phyloP scores from a whole-genome alignment of 2,888 invertebrate species.

The Cataglyphis livida region DNA sequence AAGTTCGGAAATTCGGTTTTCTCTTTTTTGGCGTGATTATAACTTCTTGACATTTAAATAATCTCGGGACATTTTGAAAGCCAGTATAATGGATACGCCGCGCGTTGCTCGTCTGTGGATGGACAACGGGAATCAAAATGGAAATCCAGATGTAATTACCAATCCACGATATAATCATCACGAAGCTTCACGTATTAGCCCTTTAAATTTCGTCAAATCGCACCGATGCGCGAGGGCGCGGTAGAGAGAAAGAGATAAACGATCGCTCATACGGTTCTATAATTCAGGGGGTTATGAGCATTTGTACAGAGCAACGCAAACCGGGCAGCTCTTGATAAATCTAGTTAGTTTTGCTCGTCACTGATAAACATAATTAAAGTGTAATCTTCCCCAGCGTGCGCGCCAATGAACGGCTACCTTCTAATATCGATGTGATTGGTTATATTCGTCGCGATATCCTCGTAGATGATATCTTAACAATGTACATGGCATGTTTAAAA shows the following conservation, averaged over 20 bases:
- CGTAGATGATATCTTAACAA: slow-evolving; percentile 30
- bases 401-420: slow-evolving; percentile 36
- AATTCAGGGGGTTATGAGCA: slow-evolving; percentile 68
- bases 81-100: slow-evolving; percentile 19
- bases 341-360: slow-evolving; percentile 72
- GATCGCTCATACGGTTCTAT: slow-evolving; percentile 60
- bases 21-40: slow-evolving; percentile 31
- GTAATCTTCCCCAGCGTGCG: slow-evolving; percentile 67
- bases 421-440: slow-evolving; percentile 11
- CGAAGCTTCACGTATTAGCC: slow-evolving; percentile 67
- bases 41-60: slow-evolving; percentile 61
- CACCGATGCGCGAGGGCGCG: slow-evolving; percentile 37
- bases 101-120: slow-evolving; percentile 20
- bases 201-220: slow-evolving; percentile 76
- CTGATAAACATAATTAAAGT: slow-evolving; percentile 78
- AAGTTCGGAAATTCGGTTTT: slow-evolving; percentile 2
- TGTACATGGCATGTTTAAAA: neutral
- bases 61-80: slow-evolving; percentile 43
- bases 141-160: slow-evolving; percentile 71
- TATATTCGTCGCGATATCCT: slow-evolving; percentile 11
- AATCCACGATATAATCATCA: slow-evolving; percentile 71
- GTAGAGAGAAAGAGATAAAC: slow-evolving; percentile 50
- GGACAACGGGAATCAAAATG: slow-evolving; percentile 59
- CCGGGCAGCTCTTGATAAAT: slow-evolving; percentile 74
- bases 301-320: slow-evolving; percentile 68